Conservation (phyloP, 2,113 vertebrate species). For the Calypte anna region DNA sequence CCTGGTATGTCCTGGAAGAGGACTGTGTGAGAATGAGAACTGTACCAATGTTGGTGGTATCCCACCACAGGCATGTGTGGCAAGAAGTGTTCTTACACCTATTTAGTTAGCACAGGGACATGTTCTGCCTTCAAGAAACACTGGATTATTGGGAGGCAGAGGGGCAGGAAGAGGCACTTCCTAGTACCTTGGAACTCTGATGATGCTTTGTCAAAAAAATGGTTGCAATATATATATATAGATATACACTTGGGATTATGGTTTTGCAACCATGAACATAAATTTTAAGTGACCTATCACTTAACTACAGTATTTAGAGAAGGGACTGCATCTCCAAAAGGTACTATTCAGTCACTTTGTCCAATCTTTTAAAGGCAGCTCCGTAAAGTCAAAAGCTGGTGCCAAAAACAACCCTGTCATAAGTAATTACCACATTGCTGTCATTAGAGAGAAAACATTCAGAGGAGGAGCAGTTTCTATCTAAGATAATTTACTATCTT, state of each 20-base stretch:
- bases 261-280: background rate
- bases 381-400: background rate
- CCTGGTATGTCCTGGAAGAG: background rate
- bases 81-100: background rate
- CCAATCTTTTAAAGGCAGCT: background rate
- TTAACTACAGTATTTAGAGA: fast-evolving
- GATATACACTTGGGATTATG: background rate
- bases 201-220: background rate
- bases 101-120: fast-evolving
- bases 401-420: background rate
- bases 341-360: background rate
- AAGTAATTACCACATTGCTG: fast-evolving
- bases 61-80: background rate
- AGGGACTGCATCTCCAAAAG: background rate
- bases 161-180: background rate
- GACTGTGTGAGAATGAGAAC: background rate
- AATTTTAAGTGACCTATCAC: background rate
- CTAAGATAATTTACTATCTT: background rate
- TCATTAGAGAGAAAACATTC: background rate
- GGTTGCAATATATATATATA: background rate
- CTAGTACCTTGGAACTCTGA: background rate
- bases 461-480: background rate
- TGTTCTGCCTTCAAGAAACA: background rate
- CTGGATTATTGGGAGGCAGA: background rate
- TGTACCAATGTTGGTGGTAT: background rate